Evolutionary conservation across 2,113 vertebrate genomes (phyloP).

Genomic region (Ceuthmochares aereus): DNA sequence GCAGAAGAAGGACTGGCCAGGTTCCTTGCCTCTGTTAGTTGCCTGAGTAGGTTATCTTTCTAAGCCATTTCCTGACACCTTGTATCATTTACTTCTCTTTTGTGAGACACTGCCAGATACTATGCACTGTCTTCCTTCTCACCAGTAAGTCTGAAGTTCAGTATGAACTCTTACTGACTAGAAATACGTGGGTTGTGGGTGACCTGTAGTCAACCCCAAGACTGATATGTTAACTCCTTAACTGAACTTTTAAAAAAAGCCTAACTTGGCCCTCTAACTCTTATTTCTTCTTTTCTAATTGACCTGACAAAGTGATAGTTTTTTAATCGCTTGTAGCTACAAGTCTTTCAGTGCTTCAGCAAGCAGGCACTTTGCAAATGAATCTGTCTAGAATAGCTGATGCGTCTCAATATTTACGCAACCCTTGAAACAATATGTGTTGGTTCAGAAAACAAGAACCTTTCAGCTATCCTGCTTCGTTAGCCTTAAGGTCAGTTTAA

Average conservation of each 20-base stretch:
- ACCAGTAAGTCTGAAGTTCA: background rate
- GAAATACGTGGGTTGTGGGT: background rate
- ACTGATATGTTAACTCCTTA: background rate
- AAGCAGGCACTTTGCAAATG: background rate
- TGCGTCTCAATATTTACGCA: background rate
- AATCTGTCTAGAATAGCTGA: background rate
- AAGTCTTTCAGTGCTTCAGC: background rate
- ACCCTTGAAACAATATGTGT: background rate
- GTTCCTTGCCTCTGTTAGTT: background rate
- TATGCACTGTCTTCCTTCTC: background rate
- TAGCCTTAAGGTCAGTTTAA: background rate
- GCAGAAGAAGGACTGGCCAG: background rate
- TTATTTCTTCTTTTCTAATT: background rate
- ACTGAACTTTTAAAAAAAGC: background rate
- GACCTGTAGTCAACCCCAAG: background rate
- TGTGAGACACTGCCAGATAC: background rate
- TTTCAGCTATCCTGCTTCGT: background rate
- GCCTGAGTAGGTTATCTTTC: background rate
- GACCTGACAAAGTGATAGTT: background rate
- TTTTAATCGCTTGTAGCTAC: background rate
- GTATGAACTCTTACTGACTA: background rate
- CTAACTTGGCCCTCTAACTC: background rate
- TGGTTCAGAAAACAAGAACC: background rate
- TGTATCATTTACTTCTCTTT: background rate
- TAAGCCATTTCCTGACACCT: background rate